Conservation (phyloP, 2,797 vertebrate species). For the Capromys pilorides region DNA sequence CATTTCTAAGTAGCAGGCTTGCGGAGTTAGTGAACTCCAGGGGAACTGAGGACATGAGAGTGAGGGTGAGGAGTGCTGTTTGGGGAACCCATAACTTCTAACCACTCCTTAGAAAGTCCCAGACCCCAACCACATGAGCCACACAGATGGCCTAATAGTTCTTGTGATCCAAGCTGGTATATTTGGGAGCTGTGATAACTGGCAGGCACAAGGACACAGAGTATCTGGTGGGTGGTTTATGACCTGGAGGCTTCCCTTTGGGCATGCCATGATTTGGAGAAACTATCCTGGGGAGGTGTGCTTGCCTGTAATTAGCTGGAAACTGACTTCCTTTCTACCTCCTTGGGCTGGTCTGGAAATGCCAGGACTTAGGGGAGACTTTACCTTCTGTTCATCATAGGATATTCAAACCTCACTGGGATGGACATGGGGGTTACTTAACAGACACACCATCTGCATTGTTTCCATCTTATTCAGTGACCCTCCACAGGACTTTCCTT, state of each 20-base stretch:
- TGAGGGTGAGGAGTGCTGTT: not conserved
- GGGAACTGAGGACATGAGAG: not conserved
- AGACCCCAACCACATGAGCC: slow-evolving; percentile 20
- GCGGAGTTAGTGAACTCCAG: not conserved
- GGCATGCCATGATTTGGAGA: not conserved
- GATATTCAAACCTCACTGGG: not conserved
- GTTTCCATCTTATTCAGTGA: slow-evolving; percentile 22
- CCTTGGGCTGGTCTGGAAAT: not conserved
- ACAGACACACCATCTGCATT: not conserved
- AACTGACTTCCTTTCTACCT: not conserved
- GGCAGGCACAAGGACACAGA: not conserved
- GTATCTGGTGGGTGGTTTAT: not conserved
- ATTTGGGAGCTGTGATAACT: not conserved
- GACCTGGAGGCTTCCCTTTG: not conserved
- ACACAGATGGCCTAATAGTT: not conserved
- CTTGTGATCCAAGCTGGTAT: not conserved
- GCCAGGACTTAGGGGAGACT: not conserved
- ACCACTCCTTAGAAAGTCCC: not conserved
- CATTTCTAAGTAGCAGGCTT: not conserved
- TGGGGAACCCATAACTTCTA: not conserved
- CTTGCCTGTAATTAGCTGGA: not conserved
- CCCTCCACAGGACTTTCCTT: slow-evolving; percentile 5
- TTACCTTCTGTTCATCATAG: not conserved
- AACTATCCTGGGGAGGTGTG: not conserved
- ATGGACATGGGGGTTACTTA: not conserved